Conservation (phyloP, 2,888 invertebrate species). For the Philaethria dido region DNA sequence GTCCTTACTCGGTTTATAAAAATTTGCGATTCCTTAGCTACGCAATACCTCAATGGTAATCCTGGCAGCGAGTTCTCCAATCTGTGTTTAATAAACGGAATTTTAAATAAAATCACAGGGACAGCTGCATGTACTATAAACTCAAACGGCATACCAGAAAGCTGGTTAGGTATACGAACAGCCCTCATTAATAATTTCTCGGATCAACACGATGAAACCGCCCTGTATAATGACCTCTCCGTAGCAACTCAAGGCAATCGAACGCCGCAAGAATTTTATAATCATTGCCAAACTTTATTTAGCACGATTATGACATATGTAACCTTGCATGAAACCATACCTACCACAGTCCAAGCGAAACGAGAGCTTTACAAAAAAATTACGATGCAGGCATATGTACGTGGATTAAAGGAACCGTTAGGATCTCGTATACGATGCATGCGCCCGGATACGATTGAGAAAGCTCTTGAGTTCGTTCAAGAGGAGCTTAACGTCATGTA, state of each 20-base stretch:
- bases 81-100: too few relatives aligned
- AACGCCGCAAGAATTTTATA: too few relatives aligned
- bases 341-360: background rate
- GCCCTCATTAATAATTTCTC: slow-evolving; percentile 48
- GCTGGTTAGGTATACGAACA: slow-evolving; percentile 42
- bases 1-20: slow-evolving; percentile 45
- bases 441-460: slow-evolving; percentile 17
- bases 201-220: slow-evolving; percentile 47
- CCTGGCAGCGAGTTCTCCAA: slow-evolving; percentile 26
- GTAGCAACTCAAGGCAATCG: too few relatives aligned
- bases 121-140: slow-evolving; percentile 41
- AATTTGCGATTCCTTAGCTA: slow-evolving; percentile 41
- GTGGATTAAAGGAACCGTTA: too few relatives aligned
- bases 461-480: slow-evolving; percentile 22
- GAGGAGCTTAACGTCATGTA: slow-evolving; percentile 19
- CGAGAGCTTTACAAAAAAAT: too few relatives aligned
- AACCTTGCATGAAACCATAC: slow-evolving; percentile 13
- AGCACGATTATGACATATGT: slow-evolving; percentile 22
- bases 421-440: too few relatives aligned
- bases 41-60: slow-evolving; percentile 8
- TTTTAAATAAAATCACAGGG: slow-evolving; percentile 45
- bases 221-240: slow-evolving; percentile 45
- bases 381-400: too few relatives aligned
- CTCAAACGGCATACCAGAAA: slow-evolving; percentile 44
- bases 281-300: too few relatives aligned